A percentile compares a stretch with the other conserved stretches of the same genome.
phyloP scores from a whole-genome alignment of 2,888 invertebrate species.

The Andrena dorsata region DNA sequence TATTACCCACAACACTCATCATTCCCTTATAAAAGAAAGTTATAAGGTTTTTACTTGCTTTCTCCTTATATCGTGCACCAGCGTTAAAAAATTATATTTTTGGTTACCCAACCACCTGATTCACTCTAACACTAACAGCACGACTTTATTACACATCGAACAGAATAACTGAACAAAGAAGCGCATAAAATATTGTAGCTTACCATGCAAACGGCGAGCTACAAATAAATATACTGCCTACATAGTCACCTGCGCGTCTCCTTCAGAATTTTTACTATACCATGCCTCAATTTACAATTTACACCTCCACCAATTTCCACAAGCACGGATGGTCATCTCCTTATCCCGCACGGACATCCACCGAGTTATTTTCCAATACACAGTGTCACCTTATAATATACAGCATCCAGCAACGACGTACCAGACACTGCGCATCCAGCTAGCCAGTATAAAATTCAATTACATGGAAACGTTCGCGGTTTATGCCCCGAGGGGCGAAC shows the following conservation, averaged over 20 bases:
- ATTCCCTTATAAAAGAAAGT: neutral
- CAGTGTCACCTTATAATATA: constrained; percentile 6
- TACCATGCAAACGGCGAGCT: constrained; percentile 13
- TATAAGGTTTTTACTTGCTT: too few relatives aligned
- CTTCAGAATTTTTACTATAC: neutral
- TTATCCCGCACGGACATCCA: constrained; percentile 1
- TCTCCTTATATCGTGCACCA: too few relatives aligned
- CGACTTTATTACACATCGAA: too few relatives aligned
- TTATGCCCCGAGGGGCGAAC: constrained; percentile 9
- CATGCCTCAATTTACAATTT: neutral
- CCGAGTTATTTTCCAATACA: constrained; percentile 5
- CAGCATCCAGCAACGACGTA: neutral
- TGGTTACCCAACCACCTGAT: too few relatives aligned
- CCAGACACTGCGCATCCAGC: neutral
- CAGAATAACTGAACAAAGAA: constrained; percentile 10
- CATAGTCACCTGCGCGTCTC: neutral
- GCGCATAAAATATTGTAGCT: constrained; percentile 6
- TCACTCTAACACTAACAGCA: too few relatives aligned
- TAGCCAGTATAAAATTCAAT: constrained; percentile 38
- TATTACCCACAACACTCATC: too few relatives aligned
- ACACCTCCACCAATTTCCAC: neutral
- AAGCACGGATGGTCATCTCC: neutral
- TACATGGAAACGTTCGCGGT: constrained; percentile 11
- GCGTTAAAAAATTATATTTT: too few relatives aligned
- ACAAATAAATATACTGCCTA: neutral